These are phyloP conservation scores for Zoanthus solanderi DNA, from an alignment of 92 coral and sea anemone genomes.

Conservation along the genomic window DNA sequence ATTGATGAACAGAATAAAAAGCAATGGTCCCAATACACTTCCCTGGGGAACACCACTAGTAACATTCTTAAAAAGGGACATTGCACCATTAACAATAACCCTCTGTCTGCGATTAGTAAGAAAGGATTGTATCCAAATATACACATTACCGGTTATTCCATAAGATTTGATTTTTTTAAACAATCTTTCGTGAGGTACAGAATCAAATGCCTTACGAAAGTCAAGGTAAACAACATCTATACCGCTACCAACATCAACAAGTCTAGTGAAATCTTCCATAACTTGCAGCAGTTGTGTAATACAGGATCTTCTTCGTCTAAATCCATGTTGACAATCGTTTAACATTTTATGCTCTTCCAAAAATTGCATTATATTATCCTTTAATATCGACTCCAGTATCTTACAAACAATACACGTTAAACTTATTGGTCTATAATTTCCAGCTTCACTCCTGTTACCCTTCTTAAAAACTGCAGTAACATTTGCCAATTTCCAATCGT, in stretches of 20 bases:
- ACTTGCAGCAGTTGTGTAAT: constrained; percentile 28
- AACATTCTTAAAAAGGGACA: constrained; percentile 13
- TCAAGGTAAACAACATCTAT: constrained; percentile 24
- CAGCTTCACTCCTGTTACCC: no score
- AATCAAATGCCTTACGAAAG: no score
- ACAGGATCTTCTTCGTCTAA: constrained; percentile 18
- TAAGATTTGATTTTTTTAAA: constrained; percentile 7
- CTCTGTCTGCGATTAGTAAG: constrained; percentile 14
- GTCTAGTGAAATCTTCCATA: constrained; percentile 34
- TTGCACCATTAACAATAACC: constrained; percentile 9
- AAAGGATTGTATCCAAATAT: constrained; percentile 11
- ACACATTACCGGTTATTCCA: constrained; percentile 13
- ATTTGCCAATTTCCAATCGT: constrained; percentile 33
- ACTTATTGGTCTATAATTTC: constrained; percentile 29
- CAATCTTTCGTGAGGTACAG: constrained; percentile 6
- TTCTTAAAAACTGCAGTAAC: no score
- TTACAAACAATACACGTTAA: constrained; percentile 30
- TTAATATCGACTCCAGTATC: constrained; percentile 32
- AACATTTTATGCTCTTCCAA: constrained; percentile 33
- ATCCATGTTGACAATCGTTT: constrained; percentile 24
- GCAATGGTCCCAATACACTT: background rate
- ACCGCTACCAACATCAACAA: constrained; percentile 35
- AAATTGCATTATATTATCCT: constrained; percentile 32
- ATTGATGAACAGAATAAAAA: constrained; percentile 10
- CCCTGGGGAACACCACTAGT: constrained; percentile 16